Evolutionary conservation across 2,888 invertebrate genomes (phyloP), one percentile per base, ranked within the genome.

Genomic region (Blomia tropicalis): DNA sequence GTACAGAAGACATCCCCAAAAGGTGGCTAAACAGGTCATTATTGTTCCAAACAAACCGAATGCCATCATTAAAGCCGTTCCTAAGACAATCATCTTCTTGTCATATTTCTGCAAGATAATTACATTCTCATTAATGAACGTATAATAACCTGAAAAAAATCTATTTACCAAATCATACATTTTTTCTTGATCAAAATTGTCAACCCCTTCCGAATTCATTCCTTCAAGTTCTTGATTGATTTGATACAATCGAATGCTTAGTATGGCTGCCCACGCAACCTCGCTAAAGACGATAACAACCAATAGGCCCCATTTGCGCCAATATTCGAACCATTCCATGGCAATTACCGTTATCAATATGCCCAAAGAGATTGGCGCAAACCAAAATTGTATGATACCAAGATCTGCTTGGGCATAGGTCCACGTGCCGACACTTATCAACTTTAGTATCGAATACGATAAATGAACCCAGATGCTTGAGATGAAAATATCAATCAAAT

Each of bases 381-480:
- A 47, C 51, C 51, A 47, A 7, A 47, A n/a, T 11, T 7, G 23
- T 19, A 14, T 22, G 7, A 47, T 25, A 11, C 14, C 23, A 14
- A 47, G 51, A 27, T 47, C 51, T 7, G 51, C 51, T n/a, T 47
- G 51, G 22, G 51, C 51, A 7, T 14, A 47, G 5, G 51, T 47
- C 51, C 51, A 47, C 51, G 27, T 47, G 22, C 51, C 51, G 51
- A 47, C 27, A 27, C 51, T 47, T 7, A 7, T 11, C 22, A 47
- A 11, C 27, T 47, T 47, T 7, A 47, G 22, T 11, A 47, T n/a
- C 11, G 11, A 7, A 27, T 47, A 47, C 23, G n/a, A 7, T 11
- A 47, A 14, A n/a, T 47, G 51, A 14, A 47, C 11, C 7, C 51
- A 47, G 51, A 14, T 7, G 51, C n/a, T 47, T 14, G 7, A 7